These are phyloP conservation scores for Dipodomys merriami DNA, from an alignment of 2,113 vertebrate species.

Conservation along the genomic window DNA sequence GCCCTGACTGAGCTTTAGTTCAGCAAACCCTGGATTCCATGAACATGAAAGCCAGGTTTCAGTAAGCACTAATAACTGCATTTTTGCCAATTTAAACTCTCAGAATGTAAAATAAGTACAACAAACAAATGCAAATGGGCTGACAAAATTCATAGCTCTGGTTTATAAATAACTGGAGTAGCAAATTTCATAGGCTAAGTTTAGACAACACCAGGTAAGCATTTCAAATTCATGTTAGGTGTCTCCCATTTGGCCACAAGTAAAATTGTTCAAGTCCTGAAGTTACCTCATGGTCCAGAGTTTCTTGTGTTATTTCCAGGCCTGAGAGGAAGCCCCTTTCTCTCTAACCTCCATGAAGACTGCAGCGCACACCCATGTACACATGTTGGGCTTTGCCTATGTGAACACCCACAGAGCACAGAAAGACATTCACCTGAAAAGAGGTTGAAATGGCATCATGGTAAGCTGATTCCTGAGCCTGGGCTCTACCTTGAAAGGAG, in stretches of 20 bases:
- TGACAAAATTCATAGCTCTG: not conserved
- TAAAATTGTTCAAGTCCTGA: not conserved
- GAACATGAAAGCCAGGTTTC: not conserved
- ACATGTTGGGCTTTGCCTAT: not conserved
- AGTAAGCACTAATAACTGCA: not conserved
- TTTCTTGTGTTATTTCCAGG: not conserved
- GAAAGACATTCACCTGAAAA: not conserved
- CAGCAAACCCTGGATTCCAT: not conserved
- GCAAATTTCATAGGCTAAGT: not conserved
- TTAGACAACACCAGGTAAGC: not conserved
- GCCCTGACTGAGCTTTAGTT: not conserved
- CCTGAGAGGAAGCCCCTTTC: not conserved
- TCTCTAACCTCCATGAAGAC: no score
- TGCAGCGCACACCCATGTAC: rapidly evolving
- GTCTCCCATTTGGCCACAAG: not conserved
- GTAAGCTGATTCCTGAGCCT: not conserved
- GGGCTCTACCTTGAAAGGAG: no score
- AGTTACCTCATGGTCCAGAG: not conserved
- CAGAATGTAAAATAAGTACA: not conserved
- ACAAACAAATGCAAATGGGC: not conserved
- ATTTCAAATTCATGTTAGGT: not conserved
- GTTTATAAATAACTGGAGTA: not conserved
- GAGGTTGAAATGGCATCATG: not conserved
- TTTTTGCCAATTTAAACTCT: not conserved
- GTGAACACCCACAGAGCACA: not conserved